phyloP scores from a whole-genome alignment of 2,888 invertebrate genomes.

The Leptopilina syphax region DNA sequence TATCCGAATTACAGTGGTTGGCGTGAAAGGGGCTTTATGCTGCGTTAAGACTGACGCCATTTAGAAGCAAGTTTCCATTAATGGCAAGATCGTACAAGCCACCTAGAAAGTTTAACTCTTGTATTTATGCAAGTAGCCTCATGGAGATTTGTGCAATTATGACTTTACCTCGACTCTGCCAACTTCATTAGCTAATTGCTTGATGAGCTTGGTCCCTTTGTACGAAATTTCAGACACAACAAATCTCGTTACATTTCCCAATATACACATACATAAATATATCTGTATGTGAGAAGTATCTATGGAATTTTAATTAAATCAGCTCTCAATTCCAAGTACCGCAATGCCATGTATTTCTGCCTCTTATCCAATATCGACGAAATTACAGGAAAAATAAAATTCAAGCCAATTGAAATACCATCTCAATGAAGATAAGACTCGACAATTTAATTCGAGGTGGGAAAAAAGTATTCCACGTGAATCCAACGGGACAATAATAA shows the following conservation, averaged over 20 bases:
- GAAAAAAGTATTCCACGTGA: constrained; percentile 2
- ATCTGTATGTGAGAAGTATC: too few relatives aligned
- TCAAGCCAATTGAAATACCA: constrained; percentile 9
- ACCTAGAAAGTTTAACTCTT: constrained; percentile 31
- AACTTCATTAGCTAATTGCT: constrained; percentile 34
- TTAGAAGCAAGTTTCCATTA: constrained; percentile 47
- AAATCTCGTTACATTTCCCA: constrained; percentile 25
- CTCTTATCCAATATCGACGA: constrained; percentile 1
- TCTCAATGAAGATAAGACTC: constrained; percentile 16
- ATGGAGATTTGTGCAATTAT: constrained; percentile 37
- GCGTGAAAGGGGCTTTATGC: constrained; percentile 65
- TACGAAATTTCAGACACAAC: constrained; percentile 1
- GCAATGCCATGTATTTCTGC: not conserved
- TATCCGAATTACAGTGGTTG: constrained; percentile 55
- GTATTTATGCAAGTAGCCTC: not conserved
- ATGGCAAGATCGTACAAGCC: constrained; percentile 33
- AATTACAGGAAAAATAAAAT: constrained; percentile 17
- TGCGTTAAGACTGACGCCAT: constrained; percentile 59
- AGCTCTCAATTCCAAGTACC: not conserved
- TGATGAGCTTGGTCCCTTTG: constrained; percentile 33
- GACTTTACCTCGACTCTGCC: constrained; percentile 5
- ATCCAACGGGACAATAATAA: constrained; percentile 35
- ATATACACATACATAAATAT: not conserved
- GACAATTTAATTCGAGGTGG: constrained; percentile 20
- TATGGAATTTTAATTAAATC: constrained; percentile 28